Evolutionary conservation across 1,140 invertebrate species (phyloP).

Genomic region (Aphelenchoides fujianensis): DNA sequence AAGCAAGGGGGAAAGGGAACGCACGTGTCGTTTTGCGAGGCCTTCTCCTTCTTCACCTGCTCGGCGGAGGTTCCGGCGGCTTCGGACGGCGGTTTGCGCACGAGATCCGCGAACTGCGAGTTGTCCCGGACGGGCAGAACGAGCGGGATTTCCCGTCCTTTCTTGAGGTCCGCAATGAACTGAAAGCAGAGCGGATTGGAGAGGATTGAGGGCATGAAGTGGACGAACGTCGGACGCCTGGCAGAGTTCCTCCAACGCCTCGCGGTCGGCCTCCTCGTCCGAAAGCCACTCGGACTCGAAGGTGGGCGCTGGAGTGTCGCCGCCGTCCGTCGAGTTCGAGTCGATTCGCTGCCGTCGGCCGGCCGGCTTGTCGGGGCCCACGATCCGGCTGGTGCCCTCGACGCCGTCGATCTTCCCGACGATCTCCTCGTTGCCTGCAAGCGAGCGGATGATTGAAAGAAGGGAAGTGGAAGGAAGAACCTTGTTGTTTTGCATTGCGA

Average conservation of each 20-base stretch:
- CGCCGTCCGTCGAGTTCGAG: not conserved
- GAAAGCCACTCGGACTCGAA: slow-evolving; percentile 26
- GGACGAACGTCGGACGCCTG: not conserved
- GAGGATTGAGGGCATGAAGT: slow-evolving; percentile 1
- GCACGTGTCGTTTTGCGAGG: too few species aligned
- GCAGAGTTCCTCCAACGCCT: not conserved
- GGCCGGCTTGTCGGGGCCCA: not conserved
- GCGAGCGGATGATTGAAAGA: slow-evolving; percentile 1
- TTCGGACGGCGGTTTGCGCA: not conserved
- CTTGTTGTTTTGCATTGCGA: not conserved
- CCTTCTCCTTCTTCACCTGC: not conserved
- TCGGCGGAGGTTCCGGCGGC: not conserved
- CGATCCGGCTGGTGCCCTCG: not conserved
- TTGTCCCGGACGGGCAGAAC: slow-evolving; percentile 24
- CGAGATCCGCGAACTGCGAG: slow-evolving; percentile 10
- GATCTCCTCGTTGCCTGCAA: slow-evolving; percentile 14
- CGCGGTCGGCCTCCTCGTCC: slow-evolving; percentile 15
- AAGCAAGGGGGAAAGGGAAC: too few species aligned
- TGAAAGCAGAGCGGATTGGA: slow-evolving; percentile 17
- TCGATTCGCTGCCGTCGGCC: not conserved
- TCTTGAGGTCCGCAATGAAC: slow-evolving; percentile 24
- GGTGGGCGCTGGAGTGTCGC: not conserved
- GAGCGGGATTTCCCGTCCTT: slow-evolving; percentile 14
- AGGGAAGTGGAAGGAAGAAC: not conserved
- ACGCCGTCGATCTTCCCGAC: slow-evolving; percentile 4